Percentiles rank a stretch among this genome's conserved stretches.
These are phyloP conservation scores for Leptura quadrifasciata DNA, from an alignment of 2,888 invertebrate species.

Conservation along the genomic window DNA sequence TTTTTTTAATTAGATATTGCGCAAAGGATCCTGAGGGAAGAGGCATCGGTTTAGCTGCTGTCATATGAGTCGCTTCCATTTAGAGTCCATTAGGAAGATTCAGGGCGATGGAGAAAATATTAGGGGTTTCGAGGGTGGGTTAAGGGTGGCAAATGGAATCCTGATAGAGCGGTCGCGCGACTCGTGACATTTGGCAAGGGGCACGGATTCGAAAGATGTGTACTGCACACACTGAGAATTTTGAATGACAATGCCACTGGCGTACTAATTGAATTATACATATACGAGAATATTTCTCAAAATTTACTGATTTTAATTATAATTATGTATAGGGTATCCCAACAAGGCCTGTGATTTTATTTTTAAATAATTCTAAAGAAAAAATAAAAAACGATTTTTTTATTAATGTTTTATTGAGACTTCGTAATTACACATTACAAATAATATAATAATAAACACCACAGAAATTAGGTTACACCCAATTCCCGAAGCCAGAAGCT, in stretches of 20 bases:
- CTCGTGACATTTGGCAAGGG: conserved; percentile 69
- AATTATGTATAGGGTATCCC: not conserved
- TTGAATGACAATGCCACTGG: conserved; percentile 50
- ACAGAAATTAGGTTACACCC: too few species aligned
- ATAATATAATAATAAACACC: too few species aligned
- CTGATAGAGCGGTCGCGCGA: conserved; percentile 61
- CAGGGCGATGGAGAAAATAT: conserved; percentile 68
- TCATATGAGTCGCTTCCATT: conserved; percentile 70
- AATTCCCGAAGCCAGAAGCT: too few species aligned
- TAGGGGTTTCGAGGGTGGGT: conserved; percentile 62
- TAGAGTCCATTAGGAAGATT: conserved; percentile 72
- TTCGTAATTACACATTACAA: too few species aligned
- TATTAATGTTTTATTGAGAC: too few species aligned
- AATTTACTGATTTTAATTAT: not conserved
- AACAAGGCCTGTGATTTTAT: too few species aligned
- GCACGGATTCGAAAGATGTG: conserved; percentile 66
- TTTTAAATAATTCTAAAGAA: too few species aligned
- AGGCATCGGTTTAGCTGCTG: conserved; percentile 62
- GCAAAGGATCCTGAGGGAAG: conserved; percentile 40
- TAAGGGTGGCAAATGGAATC: conserved; percentile 58
- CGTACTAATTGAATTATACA: conserved; percentile 8
- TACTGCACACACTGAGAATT: conserved; percentile 61
- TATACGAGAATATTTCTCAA: too few species aligned
- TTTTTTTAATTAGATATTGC: conserved; percentile 70
- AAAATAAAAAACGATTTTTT: too few species aligned